A percentile compares a stretch with the other conserved stretches of the same genome.
phyloP scores from a whole-genome alignment of 2,113 vertebrate species.

The Chroicocephalus ridibundus region DNA sequence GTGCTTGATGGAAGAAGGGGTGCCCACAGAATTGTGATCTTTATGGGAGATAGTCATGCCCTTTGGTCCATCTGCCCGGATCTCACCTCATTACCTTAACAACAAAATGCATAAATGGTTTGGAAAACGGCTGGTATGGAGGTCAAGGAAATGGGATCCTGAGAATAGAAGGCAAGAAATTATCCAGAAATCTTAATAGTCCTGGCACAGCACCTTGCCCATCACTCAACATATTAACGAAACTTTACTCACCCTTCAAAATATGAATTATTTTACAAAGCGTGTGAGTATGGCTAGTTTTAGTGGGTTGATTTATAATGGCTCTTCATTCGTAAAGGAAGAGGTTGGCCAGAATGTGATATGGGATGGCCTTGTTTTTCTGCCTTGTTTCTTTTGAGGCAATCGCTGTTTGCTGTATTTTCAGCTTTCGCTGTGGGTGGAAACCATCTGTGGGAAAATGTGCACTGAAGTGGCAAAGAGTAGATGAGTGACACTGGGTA shows the following conservation, averaged over 20 bases:
- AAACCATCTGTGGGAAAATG: slow-evolving; percentile 41
- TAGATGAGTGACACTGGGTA: background rate
- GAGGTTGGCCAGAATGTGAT: background rate
- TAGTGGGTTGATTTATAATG: background rate
- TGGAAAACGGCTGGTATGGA: background rate
- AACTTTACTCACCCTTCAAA: background rate
- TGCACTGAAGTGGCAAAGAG: slow-evolving; percentile 35
- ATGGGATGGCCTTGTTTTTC: background rate
- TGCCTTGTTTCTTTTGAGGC: background rate
- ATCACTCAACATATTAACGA: background rate
- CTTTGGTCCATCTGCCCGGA: background rate
- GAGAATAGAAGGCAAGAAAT: background rate
- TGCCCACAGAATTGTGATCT: background rate
- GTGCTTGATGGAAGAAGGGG: background rate
- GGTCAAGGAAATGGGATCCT: background rate
- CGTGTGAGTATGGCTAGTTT: background rate
- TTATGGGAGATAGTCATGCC: background rate
- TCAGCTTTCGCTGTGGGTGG: slow-evolving; percentile 29
- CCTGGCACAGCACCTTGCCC: background rate
- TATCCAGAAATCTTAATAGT: background rate
- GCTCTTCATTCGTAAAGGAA: background rate
- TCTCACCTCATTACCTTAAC: background rate
- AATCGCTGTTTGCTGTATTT: background rate
- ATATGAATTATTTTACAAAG: background rate
- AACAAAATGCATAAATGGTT: background rate